Conservation (phyloP, 2,113 vertebrate genomes). For the Pachycephala philippinensis region DNA sequence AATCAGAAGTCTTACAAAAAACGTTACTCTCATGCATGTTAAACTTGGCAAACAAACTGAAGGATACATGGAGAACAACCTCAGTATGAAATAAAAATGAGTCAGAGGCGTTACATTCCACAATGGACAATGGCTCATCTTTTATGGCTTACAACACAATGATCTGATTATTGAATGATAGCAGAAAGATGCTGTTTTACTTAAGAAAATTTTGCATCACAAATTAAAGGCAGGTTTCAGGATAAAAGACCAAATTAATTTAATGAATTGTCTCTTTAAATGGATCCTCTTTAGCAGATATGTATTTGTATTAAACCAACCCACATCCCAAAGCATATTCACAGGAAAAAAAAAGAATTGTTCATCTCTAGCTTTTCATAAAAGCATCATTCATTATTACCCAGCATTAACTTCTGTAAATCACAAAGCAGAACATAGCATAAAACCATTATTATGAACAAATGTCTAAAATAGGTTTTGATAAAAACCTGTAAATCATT, state of each 20-base stretch:
- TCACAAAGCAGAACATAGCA: conserved; percentile 18
- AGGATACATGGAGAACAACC: conserved; percentile 53
- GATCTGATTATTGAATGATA: conserved; percentile 49
- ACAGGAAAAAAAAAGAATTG: conserved; percentile 22
- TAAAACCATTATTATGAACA: conserved; percentile 7
- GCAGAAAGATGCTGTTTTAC: conserved; percentile 75
- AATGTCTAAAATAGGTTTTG: conserved; percentile 38
- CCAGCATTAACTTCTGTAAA: conserved; percentile 10
- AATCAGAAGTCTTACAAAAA: conserved; percentile 44
- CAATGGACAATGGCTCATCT: conserved; percentile 51
- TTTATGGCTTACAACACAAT: conserved; percentile 58
- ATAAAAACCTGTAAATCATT: conserved; percentile 67
- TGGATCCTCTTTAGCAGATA: not conserved
- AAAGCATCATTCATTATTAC: conserved; percentile 12
- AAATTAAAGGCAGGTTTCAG: conserved; percentile 19
- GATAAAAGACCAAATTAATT: conserved; percentile 26
- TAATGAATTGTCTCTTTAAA: conserved; percentile 10
- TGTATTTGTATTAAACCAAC: conserved; percentile 25
- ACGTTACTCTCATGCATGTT: conserved; percentile 55
- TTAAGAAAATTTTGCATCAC: conserved; percentile 8
- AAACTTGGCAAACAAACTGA: conserved; percentile 58
- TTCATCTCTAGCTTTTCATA: not conserved
- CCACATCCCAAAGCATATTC: conserved; percentile 23
- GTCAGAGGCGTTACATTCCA: conserved; percentile 31
- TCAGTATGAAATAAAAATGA: conserved; percentile 37